Base-by-base conservation (phyloP, 2,113 vertebrate species). In the Hippocampus barbouri region DNA sequence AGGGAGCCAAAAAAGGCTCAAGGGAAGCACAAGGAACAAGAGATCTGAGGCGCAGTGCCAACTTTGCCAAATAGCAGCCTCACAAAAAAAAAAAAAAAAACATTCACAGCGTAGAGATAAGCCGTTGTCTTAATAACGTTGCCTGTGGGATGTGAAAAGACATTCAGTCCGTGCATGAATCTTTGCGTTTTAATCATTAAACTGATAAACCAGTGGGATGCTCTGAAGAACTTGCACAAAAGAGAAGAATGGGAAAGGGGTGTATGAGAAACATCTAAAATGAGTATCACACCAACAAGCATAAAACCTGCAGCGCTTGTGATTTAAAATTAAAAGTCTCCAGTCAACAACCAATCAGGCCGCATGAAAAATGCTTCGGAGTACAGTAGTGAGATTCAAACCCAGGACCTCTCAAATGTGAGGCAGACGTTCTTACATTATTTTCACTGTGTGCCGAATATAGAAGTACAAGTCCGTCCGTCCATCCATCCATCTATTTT, bases 21-120 rank as follows among this genome's bases (percentile, higher is more conserved):
- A 83, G 62, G 74, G 77, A 78, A 63, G 9, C 27, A 70, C 59
- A 66, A 85, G 57, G 67, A 73, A 73, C 40, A 34, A 80, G 74
- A 81, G 70, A 85, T 73, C 30, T 67, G 74, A 74, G 72, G 76
- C 74, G 68, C 70, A 70, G 70, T 6, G 66, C 72, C 83, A 80
- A 78, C 43, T 79, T 72, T 71, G 76, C 84, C 74, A 61, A 81
- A 79, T 69, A 54, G 70, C 25, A 76, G 75, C 78, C 63, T 71
- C 79, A 80, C 80, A 83, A 85, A 89, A 84, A 78, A 69, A 43
- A 53, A 84, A 79, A 89, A n/a, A 84, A 79, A 70, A 43, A 1
- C 14, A 14, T 78, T 81, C 71, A 66, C 73, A 21, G 66, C 77
- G 70, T 78, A 62, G 70, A 66, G 83, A 87, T 86, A 86, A 90